Percentiles rank a stretch among this genome's conserved stretches.
Evolutionary conservation across 2,888 invertebrate species (phyloP).

Genomic region (Diaprepes abbreviatus): DNA sequence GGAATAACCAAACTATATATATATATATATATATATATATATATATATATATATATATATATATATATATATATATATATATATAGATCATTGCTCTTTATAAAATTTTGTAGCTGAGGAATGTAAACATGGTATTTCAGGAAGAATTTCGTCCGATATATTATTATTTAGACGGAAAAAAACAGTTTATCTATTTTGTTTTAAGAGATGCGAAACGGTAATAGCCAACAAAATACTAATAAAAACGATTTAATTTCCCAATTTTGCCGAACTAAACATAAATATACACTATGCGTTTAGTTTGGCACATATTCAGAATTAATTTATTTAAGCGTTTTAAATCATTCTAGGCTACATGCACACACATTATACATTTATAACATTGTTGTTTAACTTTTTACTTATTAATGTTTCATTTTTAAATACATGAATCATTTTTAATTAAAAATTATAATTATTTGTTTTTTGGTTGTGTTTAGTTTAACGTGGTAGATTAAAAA

Average conservation of each 20-base stretch:
- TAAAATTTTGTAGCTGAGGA: neutral
- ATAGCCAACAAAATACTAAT: constrained; percentile 44
- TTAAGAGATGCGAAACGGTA: constrained; percentile 40
- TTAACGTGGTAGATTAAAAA: neutral
- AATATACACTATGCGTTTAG: constrained; percentile 47
- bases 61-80: no score
- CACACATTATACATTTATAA: constrained; percentile 33
- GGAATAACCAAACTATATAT: no score
- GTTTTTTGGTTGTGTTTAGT: neutral
- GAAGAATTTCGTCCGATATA: constrained; percentile 16
- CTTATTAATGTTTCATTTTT: constrained; percentile 33
- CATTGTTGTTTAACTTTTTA: constrained; percentile 36
- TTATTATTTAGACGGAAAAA: constrained; percentile 34
- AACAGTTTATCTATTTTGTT: constrained; percentile 39
- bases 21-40: no score
- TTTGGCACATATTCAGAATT: constrained; percentile 49
- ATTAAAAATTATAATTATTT: constrained; percentile 7
- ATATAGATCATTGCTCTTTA: no score
- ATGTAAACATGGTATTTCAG: constrained; percentile 14
- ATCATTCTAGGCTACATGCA: constrained; percentile 36
- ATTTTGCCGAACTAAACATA: constrained; percentile 45
- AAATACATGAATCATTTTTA: constrained; percentile 28
- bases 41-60: no score
- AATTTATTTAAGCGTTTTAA: constrained; percentile 44
- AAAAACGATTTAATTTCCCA: constrained; percentile 45